Base-by-base conservation (phyloP, 1,140 invertebrate species). In the Hylyphantes graminicola region DNA sequence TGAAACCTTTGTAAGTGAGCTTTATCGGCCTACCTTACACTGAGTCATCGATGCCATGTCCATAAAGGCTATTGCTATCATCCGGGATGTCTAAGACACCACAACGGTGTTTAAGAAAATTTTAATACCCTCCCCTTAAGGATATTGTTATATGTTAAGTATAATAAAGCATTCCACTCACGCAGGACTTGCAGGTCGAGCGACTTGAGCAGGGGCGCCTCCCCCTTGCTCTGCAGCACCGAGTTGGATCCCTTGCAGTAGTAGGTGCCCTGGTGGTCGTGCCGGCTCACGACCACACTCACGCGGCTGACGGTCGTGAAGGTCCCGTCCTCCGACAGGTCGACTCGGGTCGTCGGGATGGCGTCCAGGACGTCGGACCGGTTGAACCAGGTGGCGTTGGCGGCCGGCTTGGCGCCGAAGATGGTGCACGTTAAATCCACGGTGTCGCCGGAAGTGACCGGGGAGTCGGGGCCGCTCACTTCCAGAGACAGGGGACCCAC, bases 371-470 rank as follows among this genome's bases (percentile, higher is more conserved):
- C 88, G n/a, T 92, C 88, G 0, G 94, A 93, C 11, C 93, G 92
- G 88, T 96, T 96, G 90, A 92, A 95, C 95, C 95, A 97, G 54
- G 94, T 93, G 63, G 96, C 91, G 87, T 93, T 93, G 3, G 95
- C 95, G 0, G 94, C 92, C 1, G 96, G 96, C 63, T 94, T 91
- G 0, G 95, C 95, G 0, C 94, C 95, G 57, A 92, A 91, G 2
- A 95, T 93, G 48, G 92, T 90, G 88, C 96, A 97, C 88, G 93
- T 92, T 50, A 97, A 91, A 21, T 93, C 92, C 19, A 96, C 93
- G 85, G 93, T 92, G 12, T 92, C 93, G 21, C 95, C 95, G 88
- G 95, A 93, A 7, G 94, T 92, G 10, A 94, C 94, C 87, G 95
- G 93, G 13, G 17, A 54, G 15, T 77, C 92, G 91, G 85, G 77